Conservation (phyloP, 1,140 invertebrate genomes). For the Leptonema lineaticorne region DNA sequence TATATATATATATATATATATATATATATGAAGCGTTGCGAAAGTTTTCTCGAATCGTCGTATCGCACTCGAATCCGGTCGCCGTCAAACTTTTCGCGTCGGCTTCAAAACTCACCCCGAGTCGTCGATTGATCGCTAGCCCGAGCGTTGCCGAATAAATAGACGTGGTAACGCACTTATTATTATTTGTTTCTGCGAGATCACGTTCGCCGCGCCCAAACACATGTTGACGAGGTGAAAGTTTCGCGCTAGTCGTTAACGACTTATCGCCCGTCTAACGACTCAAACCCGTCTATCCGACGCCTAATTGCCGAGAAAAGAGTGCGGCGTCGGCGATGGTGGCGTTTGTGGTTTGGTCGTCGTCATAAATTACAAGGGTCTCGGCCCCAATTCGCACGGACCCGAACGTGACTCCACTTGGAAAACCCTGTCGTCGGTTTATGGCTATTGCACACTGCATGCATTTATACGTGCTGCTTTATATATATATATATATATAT, state of each 20-base stretch:
- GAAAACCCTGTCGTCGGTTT: background rate
- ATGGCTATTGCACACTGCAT: background rate
- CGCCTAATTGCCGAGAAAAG: constrained; percentile 3
- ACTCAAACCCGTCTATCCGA: constrained; percentile 1
- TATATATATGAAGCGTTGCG: too few relatives aligned
- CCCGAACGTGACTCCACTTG: constrained; percentile 4
- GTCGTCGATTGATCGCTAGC: too few relatives aligned
- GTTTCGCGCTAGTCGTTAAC: background rate
- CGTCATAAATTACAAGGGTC: constrained; percentile 22
- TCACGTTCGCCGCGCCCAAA: background rate
- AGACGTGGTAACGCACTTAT: background rate
- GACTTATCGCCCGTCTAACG: background rate
- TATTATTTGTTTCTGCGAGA: constrained; percentile 2
- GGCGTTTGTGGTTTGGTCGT: too few relatives aligned
- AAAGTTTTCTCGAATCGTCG: too few relatives aligned
- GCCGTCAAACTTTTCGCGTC: too few relatives aligned
- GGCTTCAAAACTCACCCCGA: too few relatives aligned
- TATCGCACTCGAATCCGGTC: too few relatives aligned
- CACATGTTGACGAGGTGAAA: background rate
- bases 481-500: too few relatives aligned
- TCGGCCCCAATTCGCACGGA: constrained; percentile 6
- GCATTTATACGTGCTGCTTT: background rate
- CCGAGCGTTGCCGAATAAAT: background rate
- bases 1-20: too few relatives aligned
- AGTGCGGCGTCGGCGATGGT: background rate